Evolutionary conservation across 2,113 vertebrate genomes (phyloP).

Genomic region (Orthonyx spaldingii): DNA sequence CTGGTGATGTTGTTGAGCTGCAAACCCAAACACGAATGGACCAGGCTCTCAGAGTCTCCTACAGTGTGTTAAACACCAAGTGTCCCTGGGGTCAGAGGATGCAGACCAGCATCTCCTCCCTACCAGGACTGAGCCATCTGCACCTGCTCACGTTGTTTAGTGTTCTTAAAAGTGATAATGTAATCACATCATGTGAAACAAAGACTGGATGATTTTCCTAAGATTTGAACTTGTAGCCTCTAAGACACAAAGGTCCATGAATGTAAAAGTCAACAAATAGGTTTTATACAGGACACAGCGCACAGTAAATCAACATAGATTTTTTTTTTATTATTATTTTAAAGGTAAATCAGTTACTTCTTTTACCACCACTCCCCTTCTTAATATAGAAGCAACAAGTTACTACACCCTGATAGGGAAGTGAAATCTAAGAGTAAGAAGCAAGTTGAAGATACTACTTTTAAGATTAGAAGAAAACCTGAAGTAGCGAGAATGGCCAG

Average conservation of each 20-base stretch:
- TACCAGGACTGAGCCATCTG: background rate
- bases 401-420: background rate
- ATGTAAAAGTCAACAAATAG: rapidly evolving
- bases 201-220: background rate
- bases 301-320: background rate
- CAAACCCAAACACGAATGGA: background rate
- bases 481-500: background rate
- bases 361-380: background rate
- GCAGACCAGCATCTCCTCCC: background rate
- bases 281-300: background rate
- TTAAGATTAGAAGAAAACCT: background rate
- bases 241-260: background rate
- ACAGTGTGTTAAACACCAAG: no score
- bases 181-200: background rate
- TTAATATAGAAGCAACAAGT: background rate
- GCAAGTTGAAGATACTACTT: background rate
- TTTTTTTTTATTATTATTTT: background rate
- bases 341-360: background rate
- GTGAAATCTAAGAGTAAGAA: background rate
- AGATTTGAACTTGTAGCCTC: background rate
- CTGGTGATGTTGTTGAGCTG: background rate
- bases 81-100: background rate
- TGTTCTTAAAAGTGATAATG: background rate
- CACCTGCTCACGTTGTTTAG: rapidly evolving
- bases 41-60: background rate